Percentiles rank a stretch among this genome's conserved stretches.
These are phyloP conservation scores for Protonibea diacanthus DNA, from an alignment of 2,797 vertebrate genomes.

Conservation along the genomic window DNA sequence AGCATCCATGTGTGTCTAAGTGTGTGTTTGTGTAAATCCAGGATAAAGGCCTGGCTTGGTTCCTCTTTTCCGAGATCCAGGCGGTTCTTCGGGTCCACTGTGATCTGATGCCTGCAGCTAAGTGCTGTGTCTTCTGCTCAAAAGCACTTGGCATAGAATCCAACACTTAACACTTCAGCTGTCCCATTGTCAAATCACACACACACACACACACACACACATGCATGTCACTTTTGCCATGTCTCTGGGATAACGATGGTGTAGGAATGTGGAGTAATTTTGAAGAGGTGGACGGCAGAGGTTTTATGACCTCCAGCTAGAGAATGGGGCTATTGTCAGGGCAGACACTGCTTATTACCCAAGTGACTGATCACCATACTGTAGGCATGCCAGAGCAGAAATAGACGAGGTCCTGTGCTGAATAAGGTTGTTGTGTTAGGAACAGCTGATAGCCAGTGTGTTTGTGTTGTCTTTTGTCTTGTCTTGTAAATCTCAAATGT, in stretches of 20 bases:
- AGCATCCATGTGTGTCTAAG: constrained; percentile 13
- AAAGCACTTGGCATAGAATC: constrained; percentile 16
- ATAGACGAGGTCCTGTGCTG: constrained; percentile 28
- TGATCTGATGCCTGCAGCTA: constrained; percentile 45
- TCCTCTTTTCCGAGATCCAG: constrained; percentile 46
- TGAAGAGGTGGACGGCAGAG: constrained; percentile 62
- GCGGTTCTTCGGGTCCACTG: constrained; percentile 36
- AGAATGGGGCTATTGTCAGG: constrained; percentile 74
- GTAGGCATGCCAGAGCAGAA: constrained; percentile 31
- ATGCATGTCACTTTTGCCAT: constrained; percentile 50
- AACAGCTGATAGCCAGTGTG: constrained; percentile 8
- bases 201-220: constrained; percentile 30
- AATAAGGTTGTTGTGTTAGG: constrained; percentile 38
- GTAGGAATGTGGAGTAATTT: constrained; percentile 69
- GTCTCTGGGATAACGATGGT: constrained; percentile 46
- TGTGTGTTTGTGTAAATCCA: constrained; percentile 16
- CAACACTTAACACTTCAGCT: constrained; percentile 18
- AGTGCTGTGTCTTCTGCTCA: constrained; percentile 24
- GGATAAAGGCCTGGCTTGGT: constrained; percentile 28
- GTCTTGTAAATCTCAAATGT: neutral
- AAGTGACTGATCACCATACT: constrained; percentile 41
- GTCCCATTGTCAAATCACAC: constrained; percentile 7
- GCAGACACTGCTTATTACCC: constrained; percentile 49
- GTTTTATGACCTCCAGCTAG: constrained; percentile 47
- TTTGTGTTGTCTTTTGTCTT: constrained; percentile 22